Percentiles rank a stretch among this genome's conserved stretches.
Conservation (phyloP, 1,140 invertebrate species). For the Drosophila truncata region DNA sequence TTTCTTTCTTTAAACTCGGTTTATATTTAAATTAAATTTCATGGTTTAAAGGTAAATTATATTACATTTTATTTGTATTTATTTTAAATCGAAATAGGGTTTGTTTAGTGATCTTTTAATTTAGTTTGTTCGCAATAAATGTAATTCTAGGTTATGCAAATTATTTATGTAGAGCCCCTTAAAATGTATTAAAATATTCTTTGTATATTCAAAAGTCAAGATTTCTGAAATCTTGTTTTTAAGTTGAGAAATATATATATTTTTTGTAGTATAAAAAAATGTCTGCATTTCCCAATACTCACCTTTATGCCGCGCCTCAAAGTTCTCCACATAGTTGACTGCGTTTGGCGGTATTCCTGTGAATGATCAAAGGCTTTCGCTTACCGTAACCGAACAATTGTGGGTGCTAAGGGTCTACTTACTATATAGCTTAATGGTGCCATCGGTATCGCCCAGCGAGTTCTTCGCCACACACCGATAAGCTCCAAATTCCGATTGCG, state of each 20-base stretch:
- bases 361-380: neutral
- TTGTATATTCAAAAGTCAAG: too few relatives aligned
- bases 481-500: slow-evolving; percentile 89
- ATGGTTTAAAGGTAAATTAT: neutral
- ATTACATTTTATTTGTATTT: neutral
- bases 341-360: slow-evolving; percentile 82
- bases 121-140: neutral
- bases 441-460: slow-evolving; percentile 94
- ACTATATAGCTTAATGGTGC: slow-evolving; percentile 95
- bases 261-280: neutral
- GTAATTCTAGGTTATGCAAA: neutral
- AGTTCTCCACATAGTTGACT: slow-evolving; percentile 82
- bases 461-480: slow-evolving; percentile 96
- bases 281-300: slow-evolving; percentile 12
- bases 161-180: too few relatives aligned
- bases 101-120: neutral
- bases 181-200: too few relatives aligned
- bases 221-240: too few relatives aligned
- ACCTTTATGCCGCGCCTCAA: slow-evolving; percentile 81
- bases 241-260: neutral
- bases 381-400: neutral
- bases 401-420: slow-evolving; percentile 53
- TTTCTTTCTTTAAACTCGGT: neutral
- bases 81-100: neutral
- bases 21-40: neutral